phyloP scores from a whole-genome alignment of 2,113 vertebrate genomes.

The Apistogramma diplotaenia region DNA sequence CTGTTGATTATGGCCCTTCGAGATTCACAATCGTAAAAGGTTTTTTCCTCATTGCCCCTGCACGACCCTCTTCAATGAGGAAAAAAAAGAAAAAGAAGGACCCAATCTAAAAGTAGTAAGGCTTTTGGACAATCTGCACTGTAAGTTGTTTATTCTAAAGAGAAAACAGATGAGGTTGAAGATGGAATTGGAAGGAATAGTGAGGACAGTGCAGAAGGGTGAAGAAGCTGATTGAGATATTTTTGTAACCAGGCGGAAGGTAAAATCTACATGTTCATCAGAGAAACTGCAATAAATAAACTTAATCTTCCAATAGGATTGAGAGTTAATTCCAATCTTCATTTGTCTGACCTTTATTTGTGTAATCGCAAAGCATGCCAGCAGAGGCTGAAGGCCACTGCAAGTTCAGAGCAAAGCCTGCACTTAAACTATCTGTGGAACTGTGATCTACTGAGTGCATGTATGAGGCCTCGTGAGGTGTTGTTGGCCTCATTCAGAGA shows the following conservation, averaged over 20 bases:
- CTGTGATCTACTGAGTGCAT: not conserved
- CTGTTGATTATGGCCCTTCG: constrained; percentile 28
- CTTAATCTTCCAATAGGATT: constrained; percentile 25
- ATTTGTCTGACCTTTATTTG: constrained; percentile 32
- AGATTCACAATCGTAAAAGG: constrained; percentile 16
- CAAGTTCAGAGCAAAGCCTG: not conserved
- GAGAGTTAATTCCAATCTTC: constrained; percentile 21
- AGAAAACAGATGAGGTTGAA: constrained; percentile 10
- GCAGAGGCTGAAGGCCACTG: not conserved
- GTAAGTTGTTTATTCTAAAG: not conserved
- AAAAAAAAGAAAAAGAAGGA: not conserved
- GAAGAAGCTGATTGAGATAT: not conserved
- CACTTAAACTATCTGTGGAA: not conserved
- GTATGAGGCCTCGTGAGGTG: not conserved
- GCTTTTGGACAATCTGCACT: constrained; percentile 17
- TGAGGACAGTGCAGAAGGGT: not conserved
- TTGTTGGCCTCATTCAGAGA: constrained; percentile 15
- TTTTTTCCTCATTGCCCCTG: not conserved
- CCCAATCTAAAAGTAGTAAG: not conserved
- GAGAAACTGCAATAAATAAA: constrained; percentile 12
- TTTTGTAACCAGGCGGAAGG: constrained; percentile 25
- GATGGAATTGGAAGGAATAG: not conserved
- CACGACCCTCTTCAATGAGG: not conserved
- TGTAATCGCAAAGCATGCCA: constrained; percentile 20
- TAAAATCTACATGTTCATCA: constrained; percentile 2